Percentiles rank a stretch among this genome's conserved stretches.
Conservation (phyloP, 1,140 invertebrate genomes). For the Apis laboriosa region DNA sequence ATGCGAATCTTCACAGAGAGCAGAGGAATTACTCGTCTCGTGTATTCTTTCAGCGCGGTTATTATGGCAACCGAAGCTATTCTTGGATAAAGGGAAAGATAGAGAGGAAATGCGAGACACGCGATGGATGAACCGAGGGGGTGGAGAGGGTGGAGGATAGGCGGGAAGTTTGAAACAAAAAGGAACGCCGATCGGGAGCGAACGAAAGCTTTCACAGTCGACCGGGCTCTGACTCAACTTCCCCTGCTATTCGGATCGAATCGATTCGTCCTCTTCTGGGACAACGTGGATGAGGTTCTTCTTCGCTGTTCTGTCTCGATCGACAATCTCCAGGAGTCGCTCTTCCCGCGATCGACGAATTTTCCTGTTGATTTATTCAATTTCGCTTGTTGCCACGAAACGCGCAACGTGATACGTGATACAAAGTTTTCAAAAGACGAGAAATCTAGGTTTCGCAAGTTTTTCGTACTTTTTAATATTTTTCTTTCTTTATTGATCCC, state of each 20-base stretch:
- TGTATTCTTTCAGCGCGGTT: slow-evolving; percentile 60
- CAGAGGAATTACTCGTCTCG: slow-evolving; percentile 55
- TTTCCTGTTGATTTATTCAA: slow-evolving; percentile 15
- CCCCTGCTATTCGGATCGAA: slow-evolving; percentile 47
- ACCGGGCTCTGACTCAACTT: slow-evolving; percentile 31
- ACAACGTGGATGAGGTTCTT: slow-evolving; percentile 21
- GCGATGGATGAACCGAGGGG: background rate
- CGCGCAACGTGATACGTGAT: background rate
- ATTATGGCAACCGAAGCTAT: slow-evolving; percentile 55
- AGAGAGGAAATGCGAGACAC: background rate
- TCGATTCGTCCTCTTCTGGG: slow-evolving; percentile 38
- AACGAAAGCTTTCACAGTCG: slow-evolving; percentile 54
- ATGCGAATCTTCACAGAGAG: slow-evolving; percentile 44
- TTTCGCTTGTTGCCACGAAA: background rate
- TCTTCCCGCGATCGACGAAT: slow-evolving; percentile 1
- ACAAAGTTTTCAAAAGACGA: background rate
- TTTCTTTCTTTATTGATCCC: background rate
- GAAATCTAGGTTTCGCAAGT: background rate
- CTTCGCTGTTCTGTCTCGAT: background rate
- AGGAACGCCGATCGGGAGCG: slow-evolving; percentile 50
- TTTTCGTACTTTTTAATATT: background rate
- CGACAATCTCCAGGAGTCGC: background rate
- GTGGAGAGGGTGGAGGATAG: background rate
- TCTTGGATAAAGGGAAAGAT: slow-evolving; percentile 47
- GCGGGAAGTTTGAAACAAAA: slow-evolving; percentile 49